Evolutionary conservation across 2,888 invertebrate genomes (phyloP).

Genomic region (Hemithea aestivaria): DNA sequence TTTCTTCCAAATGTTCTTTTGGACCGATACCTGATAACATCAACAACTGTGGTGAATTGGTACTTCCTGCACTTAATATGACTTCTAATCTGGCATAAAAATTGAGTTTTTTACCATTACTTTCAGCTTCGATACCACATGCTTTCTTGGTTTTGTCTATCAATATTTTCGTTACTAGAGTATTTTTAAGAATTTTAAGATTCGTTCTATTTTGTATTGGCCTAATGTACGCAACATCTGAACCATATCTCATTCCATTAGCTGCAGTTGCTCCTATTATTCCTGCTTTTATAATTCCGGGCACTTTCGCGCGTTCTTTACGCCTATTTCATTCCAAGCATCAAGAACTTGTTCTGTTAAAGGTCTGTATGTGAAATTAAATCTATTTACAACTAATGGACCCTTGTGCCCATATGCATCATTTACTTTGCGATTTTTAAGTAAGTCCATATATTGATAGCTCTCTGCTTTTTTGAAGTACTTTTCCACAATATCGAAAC

Average conservation of each 20-base stretch:
- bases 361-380: conserved; percentile 56
- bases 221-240: conserved; percentile 9
- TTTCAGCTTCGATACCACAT: conserved; percentile 57
- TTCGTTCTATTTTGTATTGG: conserved; percentile 12
- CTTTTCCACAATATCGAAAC: conserved; percentile 61
- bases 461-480: conserved; percentile 76
- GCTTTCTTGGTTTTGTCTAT: conserved; percentile 58
- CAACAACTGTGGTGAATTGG: conserved; percentile 71
- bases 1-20: conserved; percentile 45
- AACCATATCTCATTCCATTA: conserved; percentile 49
- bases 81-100: conserved; percentile 57
- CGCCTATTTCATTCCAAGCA: conserved; percentile 67
- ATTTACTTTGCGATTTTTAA: conserved; percentile 31
- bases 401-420: conserved; percentile 60
- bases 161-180: conserved; percentile 68
- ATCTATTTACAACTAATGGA: conserved; percentile 61
- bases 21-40: conserved; percentile 76
- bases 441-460: conserved; percentile 38
- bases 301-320: conserved; percentile 53
- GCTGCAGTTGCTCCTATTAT: conserved; percentile 58
- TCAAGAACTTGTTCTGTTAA: conserved; percentile 42
- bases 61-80: conserved; percentile 65
- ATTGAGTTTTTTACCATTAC: conserved; percentile 24
- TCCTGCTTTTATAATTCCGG: conserved; percentile 67
- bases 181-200: conserved; percentile 60